Conservation (phyloP, 1,140 invertebrate genomes). For the Drosophila kepulauana region DNA sequence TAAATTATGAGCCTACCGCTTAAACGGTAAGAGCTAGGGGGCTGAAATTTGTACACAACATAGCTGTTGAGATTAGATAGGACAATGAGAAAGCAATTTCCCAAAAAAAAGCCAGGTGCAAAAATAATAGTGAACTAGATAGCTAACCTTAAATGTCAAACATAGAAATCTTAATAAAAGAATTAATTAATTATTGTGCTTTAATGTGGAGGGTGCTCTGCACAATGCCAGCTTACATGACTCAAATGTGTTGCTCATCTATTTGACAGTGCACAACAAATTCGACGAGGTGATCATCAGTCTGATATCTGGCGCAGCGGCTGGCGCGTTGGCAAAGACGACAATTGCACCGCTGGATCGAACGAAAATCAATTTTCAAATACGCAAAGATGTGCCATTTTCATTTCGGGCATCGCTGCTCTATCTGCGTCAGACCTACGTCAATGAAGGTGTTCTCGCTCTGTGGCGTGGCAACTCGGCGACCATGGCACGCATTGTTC, state of each 20-base stretch:
- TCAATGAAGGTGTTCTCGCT: conserved; percentile 91
- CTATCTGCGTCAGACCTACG: conserved; percentile 91
- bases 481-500: conserved; percentile 98
- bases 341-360: conserved; percentile 98
- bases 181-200: too few species aligned
- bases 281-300: conserved; percentile 88
- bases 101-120: too few species aligned
- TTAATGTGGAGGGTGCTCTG: background rate
- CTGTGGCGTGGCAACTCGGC: conserved; percentile 99
- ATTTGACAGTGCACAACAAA: conserved; percentile 55
- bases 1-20: too few species aligned
- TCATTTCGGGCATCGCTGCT: conserved; percentile 91
- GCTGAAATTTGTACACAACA: too few species aligned
- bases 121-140: too few species aligned
- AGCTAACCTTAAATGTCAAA: too few species aligned
- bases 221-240: background rate
- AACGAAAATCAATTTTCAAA: conserved; percentile 99
- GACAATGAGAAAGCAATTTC: too few species aligned
- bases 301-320: conserved; percentile 92
- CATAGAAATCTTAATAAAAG: too few species aligned
- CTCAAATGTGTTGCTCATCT: background rate
- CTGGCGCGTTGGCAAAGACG: conserved; percentile 98
- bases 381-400: conserved; percentile 90
- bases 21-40: too few species aligned
- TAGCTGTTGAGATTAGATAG: too few species aligned